phyloP scores from a whole-genome alignment of 2,888 invertebrate genomes.

The Hydraecia micacea region DNA sequence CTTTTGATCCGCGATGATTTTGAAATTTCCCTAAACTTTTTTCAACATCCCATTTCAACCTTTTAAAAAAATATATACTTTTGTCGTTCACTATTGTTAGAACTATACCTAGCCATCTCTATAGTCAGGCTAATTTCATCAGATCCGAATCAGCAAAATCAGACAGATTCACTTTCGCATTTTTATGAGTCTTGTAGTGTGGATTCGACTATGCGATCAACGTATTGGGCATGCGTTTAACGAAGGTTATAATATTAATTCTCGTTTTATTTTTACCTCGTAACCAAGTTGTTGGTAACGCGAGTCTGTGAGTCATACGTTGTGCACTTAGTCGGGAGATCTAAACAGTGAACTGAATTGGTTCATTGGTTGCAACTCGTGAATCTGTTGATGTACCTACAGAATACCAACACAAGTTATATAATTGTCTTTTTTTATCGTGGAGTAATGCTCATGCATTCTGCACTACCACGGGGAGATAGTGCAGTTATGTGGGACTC shows the following conservation, averaged over 20 bases:
- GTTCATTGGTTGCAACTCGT: slow-evolving; percentile 24
- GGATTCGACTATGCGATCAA: slow-evolving; percentile 26
- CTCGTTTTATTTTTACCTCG: slow-evolving; percentile 43
- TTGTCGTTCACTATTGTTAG: not conserved
- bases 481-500: too few relatives aligned
- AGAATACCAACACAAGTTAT: not conserved
- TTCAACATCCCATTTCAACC: not conserved
- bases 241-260: slow-evolving; percentile 38
- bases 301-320: slow-evolving; percentile 35
- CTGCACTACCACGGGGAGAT: too few relatives aligned
- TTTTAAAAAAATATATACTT: not conserved
- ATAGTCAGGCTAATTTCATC: not conserved
- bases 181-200: slow-evolving; percentile 1
- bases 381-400: not conserved
- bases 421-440: not conserved
- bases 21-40: not conserved
- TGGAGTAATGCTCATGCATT: too few relatives aligned
- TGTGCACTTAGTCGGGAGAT: slow-evolving; percentile 32
- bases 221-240: slow-evolving; percentile 6
- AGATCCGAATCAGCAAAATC: not conserved
- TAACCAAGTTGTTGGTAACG: slow-evolving; percentile 20
- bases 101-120: not conserved
- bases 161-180: not conserved
- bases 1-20: not conserved
- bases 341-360: slow-evolving; percentile 40